phyloP scores from a whole-genome alignment of 2,888 invertebrate genomes.

The Psylliodes chrysocephalus region DNA sequence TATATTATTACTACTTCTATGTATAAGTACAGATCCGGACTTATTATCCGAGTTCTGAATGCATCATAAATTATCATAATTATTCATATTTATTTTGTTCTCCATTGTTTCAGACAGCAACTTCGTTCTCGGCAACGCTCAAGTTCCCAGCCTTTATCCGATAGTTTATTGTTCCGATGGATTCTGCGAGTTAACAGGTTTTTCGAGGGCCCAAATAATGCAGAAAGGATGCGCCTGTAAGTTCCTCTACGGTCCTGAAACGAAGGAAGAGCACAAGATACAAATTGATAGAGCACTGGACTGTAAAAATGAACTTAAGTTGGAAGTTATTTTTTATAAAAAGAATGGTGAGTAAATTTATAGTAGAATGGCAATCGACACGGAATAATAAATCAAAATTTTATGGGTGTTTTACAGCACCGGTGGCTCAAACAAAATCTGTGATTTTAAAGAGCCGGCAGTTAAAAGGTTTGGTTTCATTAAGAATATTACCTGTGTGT shows the following conservation, averaged over 20 bases:
- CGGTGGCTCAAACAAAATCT: too few species aligned
- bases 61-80: too few species aligned
- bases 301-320: constrained; percentile 90
- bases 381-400: too few species aligned
- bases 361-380: too few species aligned
- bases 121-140: constrained; percentile 95
- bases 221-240: constrained; percentile 96
- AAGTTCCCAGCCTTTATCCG: constrained; percentile 86
- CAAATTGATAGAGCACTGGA: constrained; percentile 92
- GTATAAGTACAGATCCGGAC: too few species aligned
- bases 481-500: too few species aligned
- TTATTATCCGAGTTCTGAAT: too few species aligned
- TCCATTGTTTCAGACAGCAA: constrained; percentile 82
- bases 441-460: too few species aligned
- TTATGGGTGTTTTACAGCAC: too few species aligned
- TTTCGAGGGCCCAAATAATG: constrained; percentile 94
- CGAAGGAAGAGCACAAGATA: constrained; percentile 85
- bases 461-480: too few species aligned
- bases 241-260: constrained; percentile 92
- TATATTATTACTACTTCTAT: too few species aligned
- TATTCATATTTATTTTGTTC: too few species aligned
- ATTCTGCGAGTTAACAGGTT: constrained; percentile 95
- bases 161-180: constrained; percentile 97
- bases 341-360: constrained; percentile 88
- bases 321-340: constrained; percentile 94